Base-by-base conservation (phyloP, 2,888 invertebrate genomes). In the Adelognathus sp. region DNA sequence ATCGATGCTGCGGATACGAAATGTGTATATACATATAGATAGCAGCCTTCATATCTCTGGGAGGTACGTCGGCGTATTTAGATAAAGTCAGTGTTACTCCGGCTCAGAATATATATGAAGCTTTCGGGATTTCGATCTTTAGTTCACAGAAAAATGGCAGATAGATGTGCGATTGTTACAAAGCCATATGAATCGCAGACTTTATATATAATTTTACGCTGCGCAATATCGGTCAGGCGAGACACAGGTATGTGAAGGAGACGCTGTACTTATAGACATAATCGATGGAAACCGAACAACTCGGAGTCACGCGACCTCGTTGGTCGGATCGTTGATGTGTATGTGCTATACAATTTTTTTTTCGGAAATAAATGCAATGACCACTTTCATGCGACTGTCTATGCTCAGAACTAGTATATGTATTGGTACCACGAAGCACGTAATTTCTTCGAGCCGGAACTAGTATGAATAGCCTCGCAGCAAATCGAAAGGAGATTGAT, bases 241-340 rank as follows among this genome's bases (percentile, higher is more conserved):
- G 60, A 61, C 52, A 39, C 36, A n/a, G 50, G 70, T 50, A 71
- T 56, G 50, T n/a, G 39, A 71, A 61, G 18, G 50, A 50, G 60
- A 70, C 58, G 70, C 27, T 60, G 50, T 61, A 61, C 70, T 60
- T 71, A 71, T 71, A 61, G 70, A 50, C 50, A 71, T 71, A 71
- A 71, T 61, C 70, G 60, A 71, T 71, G 70, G 36, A 71, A 71
- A 52, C 70, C 36, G 18, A 60, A 60, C 70, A 71, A 61, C 70
- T 60, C n/a, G 50, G 67, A 67, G 70, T 50, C 70, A 71, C 70
- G 70, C 60, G 50, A 71, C 50, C 70, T 61, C 70, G 70, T 61
- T 39, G 46, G 39, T 60, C 70, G 70, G 52, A 71, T 71, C 46
- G 60, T 50, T 71, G 52, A 52, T 50, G 60, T 27, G 27, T 5